Conservation (phyloP, 2,888 invertebrate species). For the Hirtodrosophila cameraria region DNA sequence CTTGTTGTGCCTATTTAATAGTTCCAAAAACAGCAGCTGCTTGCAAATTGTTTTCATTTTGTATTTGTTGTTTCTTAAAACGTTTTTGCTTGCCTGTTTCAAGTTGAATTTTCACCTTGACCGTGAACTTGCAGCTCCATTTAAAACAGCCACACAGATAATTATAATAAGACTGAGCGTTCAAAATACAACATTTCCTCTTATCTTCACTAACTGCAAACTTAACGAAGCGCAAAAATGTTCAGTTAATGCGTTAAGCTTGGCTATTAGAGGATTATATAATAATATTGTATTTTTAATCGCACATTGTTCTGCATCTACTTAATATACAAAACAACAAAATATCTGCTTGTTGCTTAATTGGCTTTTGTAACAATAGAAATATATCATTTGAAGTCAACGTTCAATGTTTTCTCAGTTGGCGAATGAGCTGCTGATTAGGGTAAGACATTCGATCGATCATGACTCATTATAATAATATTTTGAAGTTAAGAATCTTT, state of each 20-base stretch:
- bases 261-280: slow-evolving; percentile 1
- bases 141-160: slow-evolving; percentile 1
- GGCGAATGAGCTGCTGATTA: slow-evolving; percentile 1
- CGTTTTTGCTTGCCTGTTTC: slow-evolving; percentile 18
- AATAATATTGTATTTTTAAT: background rate
- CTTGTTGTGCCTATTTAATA: slow-evolving; percentile 31
- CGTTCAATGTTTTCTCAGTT: background rate
- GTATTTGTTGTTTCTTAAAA: slow-evolving; percentile 11
- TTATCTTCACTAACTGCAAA: slow-evolving; percentile 13
- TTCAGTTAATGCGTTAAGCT: background rate
- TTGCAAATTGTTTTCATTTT: slow-evolving; percentile 17
- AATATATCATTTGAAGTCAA: slow-evolving; percentile 10
- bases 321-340: slow-evolving; percentile 5
- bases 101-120: slow-evolving; percentile 55
- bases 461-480: slow-evolving; percentile 1
- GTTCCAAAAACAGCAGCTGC: slow-evolving; percentile 38
- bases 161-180: slow-evolving; percentile 3
- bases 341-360: background rate
- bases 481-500: background rate
- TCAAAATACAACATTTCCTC: slow-evolving; percentile 5
- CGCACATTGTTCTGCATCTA: background rate
- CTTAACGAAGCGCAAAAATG: slow-evolving; percentile 7
- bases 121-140: slow-evolving; percentile 60
- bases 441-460: background rate
- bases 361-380: background rate